Conservation (phyloP, 2,113 vertebrate genomes). For the Psittacus erithacus region DNA sequence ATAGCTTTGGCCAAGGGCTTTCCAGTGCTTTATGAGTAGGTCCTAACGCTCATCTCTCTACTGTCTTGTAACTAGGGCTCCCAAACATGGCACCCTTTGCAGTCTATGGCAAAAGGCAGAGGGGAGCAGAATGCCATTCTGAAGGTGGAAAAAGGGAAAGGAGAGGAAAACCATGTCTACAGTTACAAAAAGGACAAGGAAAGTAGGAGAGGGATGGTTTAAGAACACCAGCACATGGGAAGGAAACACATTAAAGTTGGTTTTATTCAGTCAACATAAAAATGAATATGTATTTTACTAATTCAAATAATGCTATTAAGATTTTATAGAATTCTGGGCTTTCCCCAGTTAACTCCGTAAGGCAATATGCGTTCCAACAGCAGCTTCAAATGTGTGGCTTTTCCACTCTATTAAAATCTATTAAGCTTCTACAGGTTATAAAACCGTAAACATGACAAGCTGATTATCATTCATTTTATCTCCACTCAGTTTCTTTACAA, state of each 20-base stretch:
- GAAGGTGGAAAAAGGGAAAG: background rate
- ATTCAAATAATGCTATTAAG: background rate
- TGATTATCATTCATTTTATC: background rate
- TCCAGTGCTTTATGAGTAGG: background rate
- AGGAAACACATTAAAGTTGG: background rate
- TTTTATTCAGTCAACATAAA: background rate
- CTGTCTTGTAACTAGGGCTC: background rate
- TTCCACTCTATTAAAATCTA: background rate
- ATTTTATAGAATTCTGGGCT: background rate
- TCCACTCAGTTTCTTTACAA: background rate
- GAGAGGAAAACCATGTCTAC: background rate
- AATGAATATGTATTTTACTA: background rate
- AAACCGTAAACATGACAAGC: slow-evolving; percentile 13
- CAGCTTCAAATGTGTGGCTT: background rate
- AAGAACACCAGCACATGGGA: background rate
- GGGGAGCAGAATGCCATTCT: background rate
- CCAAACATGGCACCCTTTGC: background rate
- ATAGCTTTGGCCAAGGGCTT: background rate
- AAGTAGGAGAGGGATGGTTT: background rate
- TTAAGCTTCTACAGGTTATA: background rate
- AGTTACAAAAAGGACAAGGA: background rate
- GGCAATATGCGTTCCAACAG: background rate
- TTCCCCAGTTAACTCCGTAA: background rate
- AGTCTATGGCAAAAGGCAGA: background rate
- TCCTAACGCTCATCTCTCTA: background rate